A percentile compares a stretch with the other conserved stretches of the same genome.
Conservation (phyloP, 2,113 vertebrate species). For the Madoqua kirkii region DNA sequence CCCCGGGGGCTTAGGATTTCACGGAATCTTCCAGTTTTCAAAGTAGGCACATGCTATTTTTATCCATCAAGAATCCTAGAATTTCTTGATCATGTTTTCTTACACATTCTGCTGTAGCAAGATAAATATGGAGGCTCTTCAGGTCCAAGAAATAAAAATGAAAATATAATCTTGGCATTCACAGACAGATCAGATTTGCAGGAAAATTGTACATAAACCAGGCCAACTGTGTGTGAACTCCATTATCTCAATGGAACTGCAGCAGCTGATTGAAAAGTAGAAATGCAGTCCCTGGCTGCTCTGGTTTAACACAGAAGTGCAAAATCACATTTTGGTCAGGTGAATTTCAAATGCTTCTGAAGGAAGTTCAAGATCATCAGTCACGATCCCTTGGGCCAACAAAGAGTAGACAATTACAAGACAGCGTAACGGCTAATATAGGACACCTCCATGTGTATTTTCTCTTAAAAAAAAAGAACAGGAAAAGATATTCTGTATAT, state of each 20-base stretch:
- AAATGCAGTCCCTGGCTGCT: neutral
- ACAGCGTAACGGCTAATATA: neutral
- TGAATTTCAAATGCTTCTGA: constrained; percentile 32
- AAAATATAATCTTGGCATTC: neutral
- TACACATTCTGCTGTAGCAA: neutral
- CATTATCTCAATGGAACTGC: constrained; percentile 24
- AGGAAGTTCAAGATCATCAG: constrained; percentile 3
- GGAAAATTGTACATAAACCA: neutral
- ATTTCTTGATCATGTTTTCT: neutral
- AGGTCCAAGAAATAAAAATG: neutral
- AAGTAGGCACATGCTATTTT: constrained; percentile 10
- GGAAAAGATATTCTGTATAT: neutral
- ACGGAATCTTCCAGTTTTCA: constrained; percentile 42
- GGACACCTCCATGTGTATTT: neutral
- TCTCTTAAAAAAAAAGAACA: neutral
- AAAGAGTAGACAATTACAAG: neutral
- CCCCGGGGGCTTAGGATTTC: constrained; percentile 1
- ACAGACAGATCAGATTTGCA: neutral
- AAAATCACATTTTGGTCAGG: constrained; percentile 39
- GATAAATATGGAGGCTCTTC: constrained; percentile 1
- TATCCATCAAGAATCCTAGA: neutral
- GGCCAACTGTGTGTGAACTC: constrained; percentile 11
- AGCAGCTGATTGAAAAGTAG: neutral
- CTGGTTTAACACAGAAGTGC: neutral
- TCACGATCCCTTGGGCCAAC: neutral